Evolutionary conservation across 2,113 vertebrate species (phyloP).

Genomic region (Hirundichthys speculiger): DNA sequence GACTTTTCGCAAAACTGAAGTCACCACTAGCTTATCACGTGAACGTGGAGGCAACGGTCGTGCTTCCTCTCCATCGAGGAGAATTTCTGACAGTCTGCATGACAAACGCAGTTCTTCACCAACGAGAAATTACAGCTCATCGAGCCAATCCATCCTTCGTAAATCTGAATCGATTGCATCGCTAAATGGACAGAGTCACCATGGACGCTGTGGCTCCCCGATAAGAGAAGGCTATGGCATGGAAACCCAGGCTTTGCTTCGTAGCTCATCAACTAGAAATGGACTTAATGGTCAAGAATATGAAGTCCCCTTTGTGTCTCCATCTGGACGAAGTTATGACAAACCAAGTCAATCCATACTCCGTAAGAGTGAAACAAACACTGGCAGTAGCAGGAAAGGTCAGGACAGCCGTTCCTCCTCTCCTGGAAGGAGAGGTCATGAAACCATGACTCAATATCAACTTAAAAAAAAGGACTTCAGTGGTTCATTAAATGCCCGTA

Average conservation of each 20-base stretch:
- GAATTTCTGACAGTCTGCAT: conserved; percentile 34
- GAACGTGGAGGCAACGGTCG: conserved; percentile 33
- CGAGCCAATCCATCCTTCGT: conserved; percentile 45
- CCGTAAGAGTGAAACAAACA: conserved; percentile 58
- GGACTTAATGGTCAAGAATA: conserved; percentile 32
- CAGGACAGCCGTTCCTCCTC: conserved; percentile 48
- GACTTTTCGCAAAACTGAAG: conserved; percentile 58
- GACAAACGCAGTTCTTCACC: conserved; percentile 53
- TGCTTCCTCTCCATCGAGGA: conserved; percentile 52
- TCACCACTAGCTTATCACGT: conserved; percentile 26
- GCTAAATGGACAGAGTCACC: conserved; percentile 50
- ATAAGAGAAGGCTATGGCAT: conserved; percentile 75
- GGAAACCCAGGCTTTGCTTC: conserved; percentile 67
- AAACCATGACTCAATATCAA: conserved; percentile 44
- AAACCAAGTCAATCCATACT: conserved; percentile 50
- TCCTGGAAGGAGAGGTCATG: conserved; percentile 52
- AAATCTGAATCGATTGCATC: conserved; percentile 65
- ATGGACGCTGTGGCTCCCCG: conserved; percentile 72
- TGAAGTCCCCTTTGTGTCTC: conserved; percentile 37
- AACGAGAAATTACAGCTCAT: conserved; percentile 42
- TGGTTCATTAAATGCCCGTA: conserved; percentile 27
- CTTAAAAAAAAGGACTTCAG: conserved; percentile 49
- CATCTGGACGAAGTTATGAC: conserved; percentile 41
- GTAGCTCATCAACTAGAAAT: conserved; percentile 54
- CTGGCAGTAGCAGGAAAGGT: conserved; percentile 25